Evolutionary conservation across 2,113 vertebrate species (phyloP).

Genomic region (Falcunculus frontatus): DNA sequence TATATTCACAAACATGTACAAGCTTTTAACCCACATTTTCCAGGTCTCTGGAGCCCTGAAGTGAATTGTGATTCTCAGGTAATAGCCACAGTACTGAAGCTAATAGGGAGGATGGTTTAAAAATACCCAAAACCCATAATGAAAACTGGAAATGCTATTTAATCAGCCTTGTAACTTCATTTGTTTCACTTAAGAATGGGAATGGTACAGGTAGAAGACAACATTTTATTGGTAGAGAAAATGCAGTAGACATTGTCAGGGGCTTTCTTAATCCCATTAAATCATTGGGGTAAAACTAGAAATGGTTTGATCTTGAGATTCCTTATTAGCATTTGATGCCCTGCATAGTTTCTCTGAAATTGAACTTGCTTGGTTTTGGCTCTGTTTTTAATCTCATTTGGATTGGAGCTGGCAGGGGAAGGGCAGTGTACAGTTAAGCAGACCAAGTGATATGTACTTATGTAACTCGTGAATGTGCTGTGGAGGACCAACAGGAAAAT

Average conservation of each 20-base stretch:
- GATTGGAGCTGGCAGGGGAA: not conserved
- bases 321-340: not conserved
- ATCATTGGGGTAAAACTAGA: not conserved
- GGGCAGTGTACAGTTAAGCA: not conserved
- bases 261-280: not conserved
- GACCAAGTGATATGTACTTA: not conserved
- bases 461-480: not conserved
- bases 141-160: not conserved
- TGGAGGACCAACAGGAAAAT: not conserved
- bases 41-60: not conserved
- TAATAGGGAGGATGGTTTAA: not conserved
- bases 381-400: not conserved
- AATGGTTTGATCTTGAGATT: not conserved
- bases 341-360: not conserved
- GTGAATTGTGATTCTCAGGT: not conserved
- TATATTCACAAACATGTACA: not conserved
- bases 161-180: not conserved
- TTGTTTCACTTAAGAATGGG: not conserved
- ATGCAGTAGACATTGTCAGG: no score
- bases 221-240: not conserved
- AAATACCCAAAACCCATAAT: not conserved
- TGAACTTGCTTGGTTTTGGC: not conserved
- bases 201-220: not conserved
- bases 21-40: not conserved
- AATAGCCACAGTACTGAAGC: not conserved